Evolutionary conservation across 2,797 vertebrate genomes (phyloP), one percentile per base, ranked within the genome.

Genomic region (Megalops cyprinoides): DNA sequence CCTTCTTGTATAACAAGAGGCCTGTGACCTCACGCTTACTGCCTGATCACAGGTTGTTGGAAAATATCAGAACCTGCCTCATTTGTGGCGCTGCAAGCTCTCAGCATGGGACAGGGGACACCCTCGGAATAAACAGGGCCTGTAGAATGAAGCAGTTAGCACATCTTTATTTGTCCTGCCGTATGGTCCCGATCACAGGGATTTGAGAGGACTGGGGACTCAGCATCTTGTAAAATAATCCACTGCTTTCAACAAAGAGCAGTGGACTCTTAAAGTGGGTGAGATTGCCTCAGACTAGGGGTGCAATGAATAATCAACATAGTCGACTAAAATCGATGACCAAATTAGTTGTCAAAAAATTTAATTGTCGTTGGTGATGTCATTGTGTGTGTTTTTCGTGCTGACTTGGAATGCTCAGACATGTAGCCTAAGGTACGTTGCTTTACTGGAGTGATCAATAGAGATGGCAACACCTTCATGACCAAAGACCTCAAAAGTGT

Each of bases 41-140:
- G 88, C 87, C 87, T 86, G 80, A 83, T 53, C 74, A 56, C 62
- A 14, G 73, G 31, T 83, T 77, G 81, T 82, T 84, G n/a, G n/a
- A n/a, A n/a, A n/a, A n/a, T n/a, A n/a, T n/a, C n/a, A n/a, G n/a
- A 28, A 28, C 15, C 49, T 34, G 34, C 28, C 34, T n/a, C 28
- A 34, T n/a, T 31, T 60, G 60, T 23, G 58, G 18, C 6, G 20
- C 9, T 23, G 18, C 23, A 20, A 60, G 9, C 49, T 15, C 49
- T 51, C 49, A n/a, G n/a, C n/a, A n/a, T n/a, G n/a, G 37, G 65
- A 49, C 60, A 1, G 1, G 58, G 53, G 14, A 49, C 46, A 31
- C 3, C 18, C 83, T 84, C 69, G 60, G 31, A 81, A 62, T 60
- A 60, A 62, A 34, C n/a, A 46, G 44, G 37, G 53, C 18, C n/a